phyloP scores from a whole-genome alignment of 2,888 invertebrate species.

The Aromia moschata region DNA sequence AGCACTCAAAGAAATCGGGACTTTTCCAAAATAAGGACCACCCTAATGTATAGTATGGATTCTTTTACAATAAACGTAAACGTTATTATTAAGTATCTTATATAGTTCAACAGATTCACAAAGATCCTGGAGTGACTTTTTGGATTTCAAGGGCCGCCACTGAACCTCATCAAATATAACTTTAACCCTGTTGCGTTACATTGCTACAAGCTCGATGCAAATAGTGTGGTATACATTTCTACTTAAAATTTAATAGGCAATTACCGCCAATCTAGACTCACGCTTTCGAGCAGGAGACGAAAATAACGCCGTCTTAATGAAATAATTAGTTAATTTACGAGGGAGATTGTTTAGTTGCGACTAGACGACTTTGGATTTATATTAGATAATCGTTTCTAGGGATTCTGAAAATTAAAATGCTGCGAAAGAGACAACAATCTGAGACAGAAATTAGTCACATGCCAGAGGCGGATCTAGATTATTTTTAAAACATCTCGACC shows the following conservation, averaged over 20 bases:
- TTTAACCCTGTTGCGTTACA: background rate
- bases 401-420: constrained; percentile 8
- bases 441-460: background rate
- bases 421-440: background rate
- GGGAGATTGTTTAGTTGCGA: constrained; percentile 15
- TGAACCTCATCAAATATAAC: constrained; percentile 17
- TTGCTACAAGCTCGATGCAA: constrained; percentile 3
- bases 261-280: constrained; percentile 10
- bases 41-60: no score
- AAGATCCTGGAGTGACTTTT: no score
- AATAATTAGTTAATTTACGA: constrained; percentile 22
- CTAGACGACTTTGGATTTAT: constrained; percentile 13
- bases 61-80: no score
- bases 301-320: constrained; percentile 5
- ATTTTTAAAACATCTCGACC: no score
- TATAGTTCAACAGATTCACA: no score
- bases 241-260: constrained; percentile 19
- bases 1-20: no score
- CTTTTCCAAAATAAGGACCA: no score
- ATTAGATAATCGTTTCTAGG: constrained; percentile 21
- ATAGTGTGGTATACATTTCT: constrained; percentile 23
- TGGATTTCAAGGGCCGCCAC: constrained; percentile 9
- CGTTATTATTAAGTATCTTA: no score
- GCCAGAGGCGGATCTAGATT: background rate
- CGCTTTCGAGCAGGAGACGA: constrained; percentile 6